These are phyloP conservation scores for Arctocebus calabarensis DNA, from an alignment of 2,797 vertebrate species.

Conservation along the genomic window DNA sequence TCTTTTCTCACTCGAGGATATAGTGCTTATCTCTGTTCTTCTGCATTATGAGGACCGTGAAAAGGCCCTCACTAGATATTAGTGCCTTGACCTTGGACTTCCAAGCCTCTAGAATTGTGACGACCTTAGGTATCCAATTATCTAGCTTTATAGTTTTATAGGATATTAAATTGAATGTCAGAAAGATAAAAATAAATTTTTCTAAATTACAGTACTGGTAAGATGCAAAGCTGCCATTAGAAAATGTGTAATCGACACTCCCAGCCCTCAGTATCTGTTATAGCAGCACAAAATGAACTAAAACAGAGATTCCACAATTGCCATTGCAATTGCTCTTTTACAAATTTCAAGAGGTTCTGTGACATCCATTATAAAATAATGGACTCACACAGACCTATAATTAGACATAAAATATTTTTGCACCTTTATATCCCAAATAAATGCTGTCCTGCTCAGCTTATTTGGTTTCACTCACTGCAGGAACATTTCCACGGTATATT, in stretches of 20 bases:
- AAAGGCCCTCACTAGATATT: not conserved
- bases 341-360: not conserved
- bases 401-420: not conserved
- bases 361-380: not conserved
- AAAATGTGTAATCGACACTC: not conserved
- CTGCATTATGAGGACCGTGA: not conserved
- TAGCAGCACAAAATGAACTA: not conserved
- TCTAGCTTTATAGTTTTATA: not conserved
- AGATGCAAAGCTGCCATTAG: not conserved
- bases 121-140: not conserved
- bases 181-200: constrained; percentile 45
- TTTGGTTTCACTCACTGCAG: not conserved
- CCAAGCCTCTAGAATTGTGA: not conserved
- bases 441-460: not conserved
- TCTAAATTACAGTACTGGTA: not conserved
- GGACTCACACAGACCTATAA: not conserved
- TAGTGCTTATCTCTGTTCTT: not conserved
- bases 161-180: not conserved
- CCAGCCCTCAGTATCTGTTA: not conserved
- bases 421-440: not conserved
- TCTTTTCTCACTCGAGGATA: not conserved
- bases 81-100: not conserved
- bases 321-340: not conserved
- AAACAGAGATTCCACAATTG: not conserved
- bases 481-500: not conserved